Evolutionary conservation across 2,888 invertebrate species (phyloP), one percentile per base, ranked within the genome.

Genomic region (Drosophila infuscata): DNA sequence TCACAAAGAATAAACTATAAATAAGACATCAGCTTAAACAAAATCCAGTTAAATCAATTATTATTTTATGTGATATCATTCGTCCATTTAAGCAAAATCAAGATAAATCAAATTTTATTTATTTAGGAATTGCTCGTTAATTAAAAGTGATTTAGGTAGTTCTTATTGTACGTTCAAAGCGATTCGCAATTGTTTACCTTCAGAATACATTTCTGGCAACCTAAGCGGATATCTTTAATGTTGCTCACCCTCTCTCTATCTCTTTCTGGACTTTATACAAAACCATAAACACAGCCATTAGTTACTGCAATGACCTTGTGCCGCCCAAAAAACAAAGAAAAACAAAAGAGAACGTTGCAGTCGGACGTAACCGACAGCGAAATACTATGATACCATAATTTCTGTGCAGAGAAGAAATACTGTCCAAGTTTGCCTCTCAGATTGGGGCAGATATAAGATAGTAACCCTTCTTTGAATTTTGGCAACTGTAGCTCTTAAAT

Each of bases 221-320:
- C 32, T 25, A 32, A 59, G 43, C 53, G 52, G 41, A 63, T 46
- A 35, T 68, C 35, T 30, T 17, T n/a, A n/a, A 29, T 54, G 17
- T 11, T 52, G 12, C 6, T 20, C 35, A 20, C n/a, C 32, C 3
- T 53, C 25, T 12, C 29, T 36, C 17, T 41, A n/a, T 30, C 32
- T 20, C 15, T 9, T 5, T 57, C 15, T 51, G 29, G 12, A 49
- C 30, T 36, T 32, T 36, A 17, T 30, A n/a, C 11, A 48, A 38
- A 25, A 33, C 33, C 35, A 46, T 70, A 58, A 63, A 58, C 33
- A 63, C 41, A 48, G 46, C 29, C 56, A 75, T 71, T 75, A 71
- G 59, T 70, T 66, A 66, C 20, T 29, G 29, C 17, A 56, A 49
- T 68, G 63, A 61, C 67, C 72, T 72, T 63, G 72, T 20, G 54